Base-by-base conservation (phyloP, 2,113 vertebrate species). In the Neodontobutis hainanensis region DNA sequence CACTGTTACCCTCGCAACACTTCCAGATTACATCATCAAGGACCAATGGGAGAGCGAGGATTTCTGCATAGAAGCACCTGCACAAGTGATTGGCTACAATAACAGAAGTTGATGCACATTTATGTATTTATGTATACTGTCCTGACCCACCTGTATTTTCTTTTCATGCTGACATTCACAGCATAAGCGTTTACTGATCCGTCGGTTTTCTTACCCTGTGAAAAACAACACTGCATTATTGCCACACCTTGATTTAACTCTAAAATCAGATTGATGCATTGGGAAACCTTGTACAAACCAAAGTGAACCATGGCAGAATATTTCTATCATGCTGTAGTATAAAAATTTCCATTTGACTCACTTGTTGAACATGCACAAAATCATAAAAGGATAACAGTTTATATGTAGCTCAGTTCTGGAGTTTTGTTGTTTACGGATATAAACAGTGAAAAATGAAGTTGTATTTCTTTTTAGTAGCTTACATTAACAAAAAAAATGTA, bases 121-220 rank as follows among this genome's bases (percentile, higher is more conserved):
- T 0, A 0, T n/a, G 14, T 19, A 0, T 3, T 34, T 14, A 8
- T 27, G 11, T 34, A 15, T 44, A 61, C 62, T 7, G 11, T 4
- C 27, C 27, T 0, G 19, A 68, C 82, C 0, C 83, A 99, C 96
- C 97, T 97, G 94, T 99, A 99, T 62, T 99, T 99, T 75, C 97
- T 94, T 89, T 99, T 99, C 91, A 97, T 96, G 27, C 93, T 94
- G 59, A 97, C 95, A 0, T 98, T 99, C 83, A 97, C 86, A 47
- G 96, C 97, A 2, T 93, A 94, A 0, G 97, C 97, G 1, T 97
- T 97, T 2, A 94, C 94, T 0, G 96, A 94, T 0, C 95, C 95
- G 0, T 95, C 95, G 0, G 91, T 91, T 82, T 97, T 98, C 91
- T 86, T 98, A 0, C 97, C 97, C 97, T 94, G 95, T 84, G 34